phyloP scores from a whole-genome alignment of 2,113 vertebrate species.

The Varanus komodoensis region DNA sequence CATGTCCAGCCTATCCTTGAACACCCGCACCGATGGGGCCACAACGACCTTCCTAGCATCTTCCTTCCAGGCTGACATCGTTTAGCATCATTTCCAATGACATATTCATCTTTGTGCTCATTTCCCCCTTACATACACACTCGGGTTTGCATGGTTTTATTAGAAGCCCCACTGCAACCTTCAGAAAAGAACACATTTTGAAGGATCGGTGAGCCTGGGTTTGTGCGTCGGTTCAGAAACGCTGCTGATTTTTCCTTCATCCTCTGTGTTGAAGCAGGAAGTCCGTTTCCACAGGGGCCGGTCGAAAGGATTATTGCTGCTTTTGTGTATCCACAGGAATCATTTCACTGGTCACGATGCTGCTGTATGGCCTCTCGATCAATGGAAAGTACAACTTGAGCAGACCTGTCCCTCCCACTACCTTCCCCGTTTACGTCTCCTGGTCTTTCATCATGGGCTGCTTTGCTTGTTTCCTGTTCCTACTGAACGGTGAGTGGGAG shows the following conservation, averaged over 20 bases:
- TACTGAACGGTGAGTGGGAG: background rate
- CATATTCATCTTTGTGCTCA: too few species aligned
- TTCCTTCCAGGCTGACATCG: too few species aligned
- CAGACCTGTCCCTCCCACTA: accelerated
- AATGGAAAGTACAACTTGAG: background rate
- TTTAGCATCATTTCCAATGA: too few species aligned
- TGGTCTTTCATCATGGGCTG: constrained; percentile 6
- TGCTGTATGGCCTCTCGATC: background rate
- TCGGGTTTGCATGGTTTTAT: too few species aligned
- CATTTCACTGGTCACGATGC: background rate
- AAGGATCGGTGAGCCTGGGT: too few species aligned
- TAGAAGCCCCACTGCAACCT: too few species aligned
- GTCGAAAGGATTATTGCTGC: background rate
- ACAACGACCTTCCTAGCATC: too few species aligned
- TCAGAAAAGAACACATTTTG: too few species aligned
- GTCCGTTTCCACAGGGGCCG: background rate
- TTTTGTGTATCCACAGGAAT: background rate
- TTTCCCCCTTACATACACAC: too few species aligned
- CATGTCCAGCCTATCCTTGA: too few species aligned
- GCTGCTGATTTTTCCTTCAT: background rate
- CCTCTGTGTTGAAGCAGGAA: background rate
- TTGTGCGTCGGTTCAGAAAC: too few species aligned
- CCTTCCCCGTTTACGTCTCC: background rate
- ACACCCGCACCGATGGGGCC: too few species aligned
- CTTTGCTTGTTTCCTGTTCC: background rate